A percentile compares a stretch with the other conserved stretches of the same genome.
These are phyloP conservation scores for Apis dorsata DNA, from an alignment of 1,140 invertebrate genomes.

Conservation along the genomic window DNA sequence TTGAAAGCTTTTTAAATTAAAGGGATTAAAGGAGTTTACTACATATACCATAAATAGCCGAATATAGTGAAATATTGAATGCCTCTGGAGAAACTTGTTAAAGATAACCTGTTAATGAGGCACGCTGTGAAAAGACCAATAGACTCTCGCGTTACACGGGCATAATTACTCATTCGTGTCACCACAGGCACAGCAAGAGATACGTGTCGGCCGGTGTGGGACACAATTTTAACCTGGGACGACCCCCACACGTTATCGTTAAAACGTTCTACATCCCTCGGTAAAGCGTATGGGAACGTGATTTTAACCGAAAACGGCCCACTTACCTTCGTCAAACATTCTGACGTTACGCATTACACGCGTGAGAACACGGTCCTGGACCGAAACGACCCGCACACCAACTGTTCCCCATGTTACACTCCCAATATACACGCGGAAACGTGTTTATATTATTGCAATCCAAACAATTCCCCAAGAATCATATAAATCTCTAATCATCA, in stretches of 20 bases:
- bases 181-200: not conserved
- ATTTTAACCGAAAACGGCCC: not conserved
- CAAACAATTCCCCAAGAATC: not conserved
- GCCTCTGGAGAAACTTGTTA: not conserved
- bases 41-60: too few species aligned
- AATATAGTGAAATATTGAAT: not conserved
- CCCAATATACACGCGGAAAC: not conserved
- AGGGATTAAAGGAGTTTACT: too few species aligned
- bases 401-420: not conserved
- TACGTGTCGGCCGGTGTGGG: not conserved
- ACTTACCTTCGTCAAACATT: not conserved
- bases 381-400: not conserved
- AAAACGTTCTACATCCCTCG: not conserved
- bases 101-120: not conserved
- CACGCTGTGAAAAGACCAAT: not conserved
- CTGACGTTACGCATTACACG: constrained; percentile 6
- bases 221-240: not conserved
- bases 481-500: too few species aligned
- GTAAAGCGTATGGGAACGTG: not conserved
- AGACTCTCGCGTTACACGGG: not conserved
- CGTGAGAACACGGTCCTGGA: not conserved
- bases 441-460: not conserved
- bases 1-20: too few species aligned
- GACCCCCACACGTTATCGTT: not conserved
- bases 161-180: constrained; percentile 1